Conservation (phyloP, 2,888 invertebrate species). For the Tipula lateralis region DNA sequence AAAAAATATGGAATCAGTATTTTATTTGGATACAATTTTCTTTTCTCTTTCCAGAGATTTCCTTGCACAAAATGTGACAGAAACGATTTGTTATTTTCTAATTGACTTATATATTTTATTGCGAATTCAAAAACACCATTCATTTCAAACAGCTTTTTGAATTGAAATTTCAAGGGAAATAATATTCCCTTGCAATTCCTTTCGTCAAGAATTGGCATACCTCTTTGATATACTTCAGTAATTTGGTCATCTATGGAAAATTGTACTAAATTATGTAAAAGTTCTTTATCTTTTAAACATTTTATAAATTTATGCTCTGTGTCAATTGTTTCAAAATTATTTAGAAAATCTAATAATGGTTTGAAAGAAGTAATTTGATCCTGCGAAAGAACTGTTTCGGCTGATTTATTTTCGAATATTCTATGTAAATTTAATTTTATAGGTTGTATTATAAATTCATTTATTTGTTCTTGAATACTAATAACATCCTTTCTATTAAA, state of each 20-base stretch:
- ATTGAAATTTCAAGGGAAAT: constrained; percentile 34
- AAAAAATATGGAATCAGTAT: constrained; percentile 36
- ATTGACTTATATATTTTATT: constrained; percentile 28
- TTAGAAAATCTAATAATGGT: background rate
- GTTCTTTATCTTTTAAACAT: background rate
- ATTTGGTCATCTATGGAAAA: constrained; percentile 12
- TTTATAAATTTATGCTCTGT: constrained; percentile 20
- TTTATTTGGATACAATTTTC: constrained; percentile 31
- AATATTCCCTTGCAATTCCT: constrained; percentile 33
- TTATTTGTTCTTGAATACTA: too few species aligned
- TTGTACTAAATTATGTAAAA: background rate
- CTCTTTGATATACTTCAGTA: constrained; percentile 12
- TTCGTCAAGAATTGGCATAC: constrained; percentile 32
- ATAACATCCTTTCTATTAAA: too few species aligned
- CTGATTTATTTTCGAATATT: too few species aligned
- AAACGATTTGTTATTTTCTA: constrained; percentile 26
- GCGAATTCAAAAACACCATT: constrained; percentile 31
- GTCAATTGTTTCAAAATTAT: background rate
- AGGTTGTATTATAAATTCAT: too few species aligned
- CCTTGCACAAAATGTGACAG: constrained; percentile 37
- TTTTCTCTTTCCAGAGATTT: constrained; percentile 37
- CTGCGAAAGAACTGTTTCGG: too few species aligned
- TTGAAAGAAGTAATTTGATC: too few species aligned
- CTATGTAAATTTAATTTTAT: too few species aligned
- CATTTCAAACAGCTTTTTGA: constrained; percentile 34